Base-by-base conservation (phyloP, 1,140 invertebrate species). In the Drosophila rufa region DNA sequence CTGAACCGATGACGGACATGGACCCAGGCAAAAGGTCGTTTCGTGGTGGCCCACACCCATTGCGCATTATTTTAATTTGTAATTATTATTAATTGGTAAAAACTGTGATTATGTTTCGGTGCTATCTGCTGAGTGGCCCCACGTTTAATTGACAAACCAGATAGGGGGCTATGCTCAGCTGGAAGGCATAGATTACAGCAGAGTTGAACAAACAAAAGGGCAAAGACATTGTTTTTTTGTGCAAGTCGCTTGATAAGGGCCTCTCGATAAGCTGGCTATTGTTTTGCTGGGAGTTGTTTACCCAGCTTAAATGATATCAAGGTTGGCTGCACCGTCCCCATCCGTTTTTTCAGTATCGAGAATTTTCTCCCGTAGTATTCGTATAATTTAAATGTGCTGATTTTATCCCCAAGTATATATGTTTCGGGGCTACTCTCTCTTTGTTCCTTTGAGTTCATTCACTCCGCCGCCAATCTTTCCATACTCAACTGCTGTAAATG, bases 11-110 rank as follows among this genome's bases (percentile, higher is more conserved):
- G 74, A 75, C 53, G 46, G 46, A 22, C 27, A 15, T 22, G 65
- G n/a, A 55, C 55, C 19, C 42, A 33, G 19, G 11, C 59, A 76
- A 64, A 64, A 70, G 65, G 64, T 69, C 59, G 53, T 42, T 36
- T n/a, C 11, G 14, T 15, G 19, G 61, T n/a, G 27, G 11, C 38
- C 22, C 22, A 57, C 47, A 67, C 43, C 73, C 56, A 33, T 53
- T 57, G 68, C 57, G 74, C 47, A 70, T 77, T 61, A 56, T 43
- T 77, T 77, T 77, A 77, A 68, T 68, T 60, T 60, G 43, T 43
- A 58, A 77, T 68, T 61, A 56, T 61, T 58, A 66, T 76, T 66
- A 75, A 75, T 75, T 75, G 51, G 40, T 50, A 17, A 36, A 47
- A 62, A 38, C 27, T 38, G 33, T 42, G 38, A 53, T 62, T 56